phyloP scores from a whole-genome alignment of 2,113 vertebrate genomes.

The Mesocricetus auratus region DNA sequence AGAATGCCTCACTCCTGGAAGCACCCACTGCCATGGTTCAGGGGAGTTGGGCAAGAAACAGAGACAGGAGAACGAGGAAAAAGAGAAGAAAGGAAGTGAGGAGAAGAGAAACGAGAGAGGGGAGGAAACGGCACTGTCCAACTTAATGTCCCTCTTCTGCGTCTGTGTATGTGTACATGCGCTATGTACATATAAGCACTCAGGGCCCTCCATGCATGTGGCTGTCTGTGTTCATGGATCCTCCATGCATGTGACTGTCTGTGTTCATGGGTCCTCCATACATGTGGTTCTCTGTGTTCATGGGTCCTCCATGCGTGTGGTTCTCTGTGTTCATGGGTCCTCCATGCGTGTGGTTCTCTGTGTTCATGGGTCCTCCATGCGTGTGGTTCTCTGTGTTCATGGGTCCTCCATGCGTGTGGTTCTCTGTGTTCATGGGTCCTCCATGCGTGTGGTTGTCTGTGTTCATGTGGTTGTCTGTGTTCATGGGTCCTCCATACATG shows the following conservation, averaged over 20 bases:
- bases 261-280: not conserved
- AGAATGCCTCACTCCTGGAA: not conserved
- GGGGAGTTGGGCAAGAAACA: not conserved
- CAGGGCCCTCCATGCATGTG: no score
- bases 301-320: not conserved
- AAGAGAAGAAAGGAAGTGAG: not conserved
- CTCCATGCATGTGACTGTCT: not conserved
- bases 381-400: not conserved
- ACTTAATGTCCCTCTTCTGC: no score
- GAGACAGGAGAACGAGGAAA: not conserved
- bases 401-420: not conserved
- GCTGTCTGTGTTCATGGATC: not conserved
- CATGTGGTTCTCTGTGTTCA: no score
- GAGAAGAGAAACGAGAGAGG: not conserved
- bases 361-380: not conserved
- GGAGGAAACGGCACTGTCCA: not conserved
- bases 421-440: not conserved
- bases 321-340: not conserved
- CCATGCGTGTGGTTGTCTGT: not conserved
- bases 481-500: not conserved
- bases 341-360: no score
- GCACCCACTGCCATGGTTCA: not conserved
- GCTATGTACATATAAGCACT: rapidly evolving
- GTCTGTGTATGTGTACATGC: not conserved
- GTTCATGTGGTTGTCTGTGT: no score